Conservation (phyloP, 2,113 vertebrate species). For the Chamaetylas fuelleborni region DNA sequence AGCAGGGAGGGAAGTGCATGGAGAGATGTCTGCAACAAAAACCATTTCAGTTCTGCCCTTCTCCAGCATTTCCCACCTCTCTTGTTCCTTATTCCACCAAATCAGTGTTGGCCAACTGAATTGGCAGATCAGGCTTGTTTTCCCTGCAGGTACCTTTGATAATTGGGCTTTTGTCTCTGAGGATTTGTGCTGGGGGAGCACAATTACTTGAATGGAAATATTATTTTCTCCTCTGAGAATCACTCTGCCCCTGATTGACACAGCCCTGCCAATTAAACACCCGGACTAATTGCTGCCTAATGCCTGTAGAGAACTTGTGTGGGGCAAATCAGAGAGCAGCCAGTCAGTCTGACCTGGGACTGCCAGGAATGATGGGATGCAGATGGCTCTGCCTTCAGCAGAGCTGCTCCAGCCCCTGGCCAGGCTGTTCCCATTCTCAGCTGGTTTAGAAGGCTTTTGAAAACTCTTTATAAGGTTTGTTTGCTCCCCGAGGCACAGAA, state of each 20-base stretch:
- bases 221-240: not conserved
- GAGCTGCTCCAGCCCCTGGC: not conserved
- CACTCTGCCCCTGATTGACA: not conserved
- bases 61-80: not conserved
- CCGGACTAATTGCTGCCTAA: not conserved
- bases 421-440: not conserved
- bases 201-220: not conserved
- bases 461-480: rapidly evolving
- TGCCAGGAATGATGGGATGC: not conserved
- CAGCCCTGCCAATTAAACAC: not conserved
- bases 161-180: not conserved
- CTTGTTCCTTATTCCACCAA: not conserved
- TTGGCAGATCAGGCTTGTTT: not conserved
- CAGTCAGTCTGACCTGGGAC: not conserved
- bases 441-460: not conserved
- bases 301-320: not conserved
- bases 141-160: not conserved
- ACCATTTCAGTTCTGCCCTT: rapidly evolving
- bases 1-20: not conserved
- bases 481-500: not conserved
- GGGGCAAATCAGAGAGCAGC: not conserved
- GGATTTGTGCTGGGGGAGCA: not conserved
- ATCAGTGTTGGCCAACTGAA: not conserved
- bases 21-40: not conserved
- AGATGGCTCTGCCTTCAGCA: not conserved